These are phyloP conservation scores for Pangasius sanitwongsei DNA, from an alignment of 2,797 vertebrate genomes.

Conservation along the genomic window DNA sequence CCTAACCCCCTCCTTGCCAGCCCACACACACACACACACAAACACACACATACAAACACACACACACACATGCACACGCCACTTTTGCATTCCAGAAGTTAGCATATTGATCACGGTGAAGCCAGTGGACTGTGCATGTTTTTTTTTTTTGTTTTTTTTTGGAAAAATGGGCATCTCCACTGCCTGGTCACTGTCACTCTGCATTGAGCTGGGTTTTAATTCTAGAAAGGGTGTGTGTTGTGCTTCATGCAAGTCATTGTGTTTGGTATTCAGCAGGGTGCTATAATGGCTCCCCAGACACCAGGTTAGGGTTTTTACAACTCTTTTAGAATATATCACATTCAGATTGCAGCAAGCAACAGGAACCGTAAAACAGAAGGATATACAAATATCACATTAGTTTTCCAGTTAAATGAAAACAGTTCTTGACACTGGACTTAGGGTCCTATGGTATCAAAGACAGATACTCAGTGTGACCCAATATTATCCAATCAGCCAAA, in stretches of 20 bases:
- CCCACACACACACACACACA: slow-evolving; percentile 23
- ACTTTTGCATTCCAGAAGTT: slow-evolving; percentile 82
- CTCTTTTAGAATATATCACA: neutral
- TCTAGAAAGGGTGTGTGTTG: slow-evolving; percentile 58
- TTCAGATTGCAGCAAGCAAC: neutral
- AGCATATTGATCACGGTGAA: slow-evolving; percentile 82
- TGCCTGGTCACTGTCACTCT: slow-evolving; percentile 71
- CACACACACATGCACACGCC: slow-evolving; percentile 54
- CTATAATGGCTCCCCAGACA: neutral
- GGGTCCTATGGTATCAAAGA: neutral
- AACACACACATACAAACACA: slow-evolving; percentile 33
- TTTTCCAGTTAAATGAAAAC: neutral
- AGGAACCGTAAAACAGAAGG: neutral
- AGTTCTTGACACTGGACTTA: neutral
- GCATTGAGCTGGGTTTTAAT: slow-evolving; percentile 68
- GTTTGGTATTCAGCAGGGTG: neutral
- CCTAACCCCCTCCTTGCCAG: slow-evolving; percentile 46
- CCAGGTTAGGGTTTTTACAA: neutral
- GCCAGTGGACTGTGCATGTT: slow-evolving; percentile 71
- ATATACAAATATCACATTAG: neutral
- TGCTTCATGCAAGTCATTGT: slow-evolving; percentile 40
- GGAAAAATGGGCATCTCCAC: slow-evolving; percentile 65
- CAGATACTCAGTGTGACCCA: neutral
- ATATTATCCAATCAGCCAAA: neutral
- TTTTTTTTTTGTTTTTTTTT: slow-evolving; percentile 55